These are phyloP conservation scores for Encarsia formosa DNA, from an alignment of 2,888 invertebrate species.

Conservation along the genomic window DNA sequence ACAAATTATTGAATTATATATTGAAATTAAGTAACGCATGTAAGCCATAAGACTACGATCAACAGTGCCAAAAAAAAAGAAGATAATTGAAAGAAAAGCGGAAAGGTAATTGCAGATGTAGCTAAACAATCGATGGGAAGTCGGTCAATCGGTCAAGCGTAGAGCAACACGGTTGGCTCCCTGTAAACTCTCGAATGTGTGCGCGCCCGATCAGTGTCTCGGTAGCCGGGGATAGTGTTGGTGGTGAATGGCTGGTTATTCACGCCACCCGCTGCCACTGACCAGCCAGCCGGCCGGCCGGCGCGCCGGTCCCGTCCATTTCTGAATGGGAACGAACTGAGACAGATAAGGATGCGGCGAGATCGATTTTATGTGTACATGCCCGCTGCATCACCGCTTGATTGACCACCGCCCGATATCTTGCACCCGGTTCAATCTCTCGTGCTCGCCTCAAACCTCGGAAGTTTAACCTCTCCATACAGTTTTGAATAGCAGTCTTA, in stretches of 20 bases:
- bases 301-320: not conserved
- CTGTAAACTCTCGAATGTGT: not conserved
- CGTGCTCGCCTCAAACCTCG: too few species aligned
- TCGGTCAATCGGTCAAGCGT: constrained; percentile 29
- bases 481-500: too few species aligned
- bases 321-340: constrained; percentile 6
- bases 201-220: constrained; percentile 19
- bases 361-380: constrained; percentile 3
- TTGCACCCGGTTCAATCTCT: too few species aligned
- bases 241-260: too few species aligned
- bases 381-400: too few species aligned
- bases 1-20: too few species aligned
- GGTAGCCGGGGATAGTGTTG: constrained; percentile 4
- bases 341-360: not conserved
- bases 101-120: not conserved
- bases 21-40: too few species aligned
- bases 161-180: not conserved
- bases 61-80: too few species aligned
- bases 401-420: too few species aligned
- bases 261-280: too few species aligned
- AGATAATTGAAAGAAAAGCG: not conserved
- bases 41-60: too few species aligned
- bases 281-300: not conserved
- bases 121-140: constrained; percentile 21
- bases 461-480: too few species aligned